phyloP scores from a whole-genome alignment of 2,888 invertebrate species.

The Oscheius onirici region DNA sequence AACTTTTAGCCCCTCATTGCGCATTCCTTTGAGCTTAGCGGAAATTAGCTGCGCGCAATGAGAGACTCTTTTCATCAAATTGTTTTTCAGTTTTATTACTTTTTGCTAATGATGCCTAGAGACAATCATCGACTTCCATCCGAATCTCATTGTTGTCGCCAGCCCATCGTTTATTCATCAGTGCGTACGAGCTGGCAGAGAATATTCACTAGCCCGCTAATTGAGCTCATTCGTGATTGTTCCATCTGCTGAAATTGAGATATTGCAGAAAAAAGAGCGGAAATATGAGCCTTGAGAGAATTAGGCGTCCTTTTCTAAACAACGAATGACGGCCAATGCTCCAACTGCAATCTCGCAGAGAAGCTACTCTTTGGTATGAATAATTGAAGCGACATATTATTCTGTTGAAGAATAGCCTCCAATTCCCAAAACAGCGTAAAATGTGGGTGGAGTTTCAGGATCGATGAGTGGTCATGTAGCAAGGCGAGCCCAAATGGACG shows the following conservation, averaged over 20 bases:
- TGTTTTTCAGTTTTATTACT: not conserved
- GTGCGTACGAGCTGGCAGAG: conserved; percentile 1
- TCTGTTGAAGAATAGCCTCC: not conserved
- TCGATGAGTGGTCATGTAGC: conserved; percentile 34
- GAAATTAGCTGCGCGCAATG: not conserved
- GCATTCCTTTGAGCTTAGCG: not conserved
- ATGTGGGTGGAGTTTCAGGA: conserved; percentile 35
- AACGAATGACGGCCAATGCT: not conserved
- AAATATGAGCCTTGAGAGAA: not conserved
- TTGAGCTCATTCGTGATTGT: not conserved
- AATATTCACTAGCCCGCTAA: not conserved
- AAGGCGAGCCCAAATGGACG: conserved; percentile 33
- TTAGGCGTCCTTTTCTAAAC: not conserved
- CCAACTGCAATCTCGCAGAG: no score
- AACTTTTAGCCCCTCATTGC: not conserved
- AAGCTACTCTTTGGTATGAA: not conserved
- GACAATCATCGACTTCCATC: conserved; percentile 20
- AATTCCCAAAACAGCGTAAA: conserved; percentile 34
- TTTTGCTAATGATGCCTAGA: not conserved
- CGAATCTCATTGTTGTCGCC: conserved; percentile 24
- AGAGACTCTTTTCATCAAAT: not conserved
- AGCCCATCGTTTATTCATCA: conserved; percentile 19
- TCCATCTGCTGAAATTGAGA: not conserved
- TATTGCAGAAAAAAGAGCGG: not conserved
- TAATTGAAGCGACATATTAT: not conserved